phyloP scores from a whole-genome alignment of 2,797 vertebrate species.

The Crax fasciolata region DNA sequence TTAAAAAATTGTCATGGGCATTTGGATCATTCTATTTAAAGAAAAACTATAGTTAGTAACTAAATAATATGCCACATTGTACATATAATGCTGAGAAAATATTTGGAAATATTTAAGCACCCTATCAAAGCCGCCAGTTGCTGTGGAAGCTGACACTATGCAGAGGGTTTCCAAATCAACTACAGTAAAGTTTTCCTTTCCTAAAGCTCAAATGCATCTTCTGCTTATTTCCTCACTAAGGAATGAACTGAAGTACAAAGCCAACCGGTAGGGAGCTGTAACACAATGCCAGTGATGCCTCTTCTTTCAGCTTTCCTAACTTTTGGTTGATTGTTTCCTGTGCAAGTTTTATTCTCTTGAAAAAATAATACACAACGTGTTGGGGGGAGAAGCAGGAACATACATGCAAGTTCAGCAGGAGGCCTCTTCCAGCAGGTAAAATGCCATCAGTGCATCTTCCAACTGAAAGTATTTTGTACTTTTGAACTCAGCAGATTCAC shows the following conservation, averaged over 20 bases:
- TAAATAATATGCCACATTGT: background rate
- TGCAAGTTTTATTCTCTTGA: background rate
- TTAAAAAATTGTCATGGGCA: conserved; percentile 95
- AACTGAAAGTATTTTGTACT: background rate
- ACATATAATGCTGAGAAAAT: background rate
- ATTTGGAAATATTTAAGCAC: background rate
- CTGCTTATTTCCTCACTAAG: background rate
- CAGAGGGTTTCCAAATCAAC: background rate
- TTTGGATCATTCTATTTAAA: conserved; percentile 88
- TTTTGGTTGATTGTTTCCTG: background rate
- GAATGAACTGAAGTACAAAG: background rate
- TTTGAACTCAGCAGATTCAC: background rate
- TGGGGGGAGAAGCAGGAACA: background rate
- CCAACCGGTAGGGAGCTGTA: background rate
- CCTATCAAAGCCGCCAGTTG: background rate
- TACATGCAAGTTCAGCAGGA: background rate
- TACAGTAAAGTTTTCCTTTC: background rate
- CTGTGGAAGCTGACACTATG: background rate
- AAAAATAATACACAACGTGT: background rate
- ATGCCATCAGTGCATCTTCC: background rate
- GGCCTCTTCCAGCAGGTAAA: background rate
- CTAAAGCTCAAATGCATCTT: background rate
- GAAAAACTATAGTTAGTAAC: conserved; percentile 24
- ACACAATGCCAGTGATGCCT: background rate
- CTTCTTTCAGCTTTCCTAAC: background rate